Evolutionary conservation across 2,888 invertebrate species (phyloP).

Genomic region (Heteromurus nitidus): DNA sequence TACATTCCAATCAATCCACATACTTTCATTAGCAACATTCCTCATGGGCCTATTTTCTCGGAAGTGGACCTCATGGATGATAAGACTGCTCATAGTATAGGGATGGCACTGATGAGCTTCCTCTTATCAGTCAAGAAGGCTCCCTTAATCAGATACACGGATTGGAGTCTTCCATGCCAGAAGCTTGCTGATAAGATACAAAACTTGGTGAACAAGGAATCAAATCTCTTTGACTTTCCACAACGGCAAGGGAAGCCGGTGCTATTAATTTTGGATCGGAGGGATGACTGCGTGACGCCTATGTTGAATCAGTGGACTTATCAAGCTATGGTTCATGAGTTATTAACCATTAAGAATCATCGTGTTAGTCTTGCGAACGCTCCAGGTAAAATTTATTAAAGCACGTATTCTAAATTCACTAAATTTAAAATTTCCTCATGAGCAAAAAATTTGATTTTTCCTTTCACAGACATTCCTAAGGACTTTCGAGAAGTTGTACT

Average conservation of each 20-base stretch:
- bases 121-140: slow-evolving; percentile 92
- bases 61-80: slow-evolving; percentile 72
- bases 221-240: slow-evolving; percentile 90
- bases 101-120: slow-evolving; percentile 85
- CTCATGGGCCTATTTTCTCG: slow-evolving; percentile 71
- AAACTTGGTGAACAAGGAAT: slow-evolving; percentile 91
- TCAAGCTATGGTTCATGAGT: slow-evolving; percentile 99
- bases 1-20: slow-evolving; percentile 95
- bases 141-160: slow-evolving; percentile 91
- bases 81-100: slow-evolving; percentile 68
- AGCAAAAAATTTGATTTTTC: not conserved
- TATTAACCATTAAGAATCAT: slow-evolving; percentile 94
- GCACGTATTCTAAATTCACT: not conserved
- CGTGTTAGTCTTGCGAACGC: slow-evolving; percentile 91
- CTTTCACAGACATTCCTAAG: slow-evolving; percentile 80
- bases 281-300: slow-evolving; percentile 97
- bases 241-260: slow-evolving; percentile 84
- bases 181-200: slow-evolving; percentile 88
- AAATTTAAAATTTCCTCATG: slow-evolving; percentile 5
- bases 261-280: slow-evolving; percentile 91
- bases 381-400: slow-evolving; percentile 79
- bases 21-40: slow-evolving; percentile 82
- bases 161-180: slow-evolving; percentile 88
- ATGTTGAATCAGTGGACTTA: slow-evolving; percentile 98
- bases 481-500: slow-evolving; percentile 95